phyloP scores from a whole-genome alignment of 1,140 invertebrate species.

The Popillia japonica region DNA sequence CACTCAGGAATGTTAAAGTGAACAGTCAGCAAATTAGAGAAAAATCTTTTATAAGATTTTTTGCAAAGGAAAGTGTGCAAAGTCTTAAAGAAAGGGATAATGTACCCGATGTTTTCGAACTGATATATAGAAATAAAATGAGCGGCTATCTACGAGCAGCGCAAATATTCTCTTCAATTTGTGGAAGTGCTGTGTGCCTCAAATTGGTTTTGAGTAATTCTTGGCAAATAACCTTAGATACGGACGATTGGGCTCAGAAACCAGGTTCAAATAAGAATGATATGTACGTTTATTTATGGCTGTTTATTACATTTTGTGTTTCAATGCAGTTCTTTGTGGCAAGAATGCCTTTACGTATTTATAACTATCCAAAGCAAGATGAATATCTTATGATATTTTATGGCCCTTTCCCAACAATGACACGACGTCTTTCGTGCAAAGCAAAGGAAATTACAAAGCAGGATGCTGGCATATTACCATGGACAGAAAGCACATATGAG shows the following conservation, averaged over 20 bases:
- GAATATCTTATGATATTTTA: slow-evolving; percentile 50
- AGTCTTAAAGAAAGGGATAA: slow-evolving; percentile 50
- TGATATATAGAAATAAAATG: slow-evolving; percentile 55
- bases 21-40: background rate
- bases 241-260: background rate
- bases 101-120: slow-evolving; percentile 48
- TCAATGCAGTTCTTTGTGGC: slow-evolving; percentile 45
- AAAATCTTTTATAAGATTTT: background rate
- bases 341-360: slow-evolving; percentile 51
- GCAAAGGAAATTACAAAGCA: slow-evolving; percentile 43
- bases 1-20: background rate
- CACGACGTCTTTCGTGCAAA: slow-evolving; percentile 43
- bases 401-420: slow-evolving; percentile 44
- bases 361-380: slow-evolving; percentile 44
- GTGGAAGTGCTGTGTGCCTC: slow-evolving; percentile 39
- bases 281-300: slow-evolving; percentile 42
- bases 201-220: slow-evolving; percentile 20
- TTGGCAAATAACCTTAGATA: background rate
- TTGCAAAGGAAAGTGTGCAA: slow-evolving; percentile 8
- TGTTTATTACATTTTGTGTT: slow-evolving; percentile 43
- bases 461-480: slow-evolving; percentile 42
- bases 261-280: slow-evolving; percentile 41
- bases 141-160: slow-evolving; percentile 45
- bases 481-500: slow-evolving; percentile 44
- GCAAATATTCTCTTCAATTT: slow-evolving; percentile 45